Base-by-base conservation (phyloP, 2,797 vertebrate genomes). In the Bovichtus variegatus region DNA sequence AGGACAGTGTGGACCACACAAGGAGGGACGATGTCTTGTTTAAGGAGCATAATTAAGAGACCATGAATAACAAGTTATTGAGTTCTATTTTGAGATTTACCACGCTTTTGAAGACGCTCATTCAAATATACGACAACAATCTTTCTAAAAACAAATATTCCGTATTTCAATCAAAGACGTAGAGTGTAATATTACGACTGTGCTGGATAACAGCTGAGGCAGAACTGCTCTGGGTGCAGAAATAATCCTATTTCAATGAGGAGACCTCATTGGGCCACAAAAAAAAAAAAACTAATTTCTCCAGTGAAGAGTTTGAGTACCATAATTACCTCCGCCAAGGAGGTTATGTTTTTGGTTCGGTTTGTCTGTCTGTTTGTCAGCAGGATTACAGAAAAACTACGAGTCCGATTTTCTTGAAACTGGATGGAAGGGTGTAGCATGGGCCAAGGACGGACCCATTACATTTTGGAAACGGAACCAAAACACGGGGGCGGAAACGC, bases 1-100 rank as follows among this genome's bases (percentile, higher is more conserved):
- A 84, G 74, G 73, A 77, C 85, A 83, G 65, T 34, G 23, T 47
- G 62, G 93, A 93, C 93, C 93, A 93, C 93, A 94, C 93, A 92
- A 55, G 86, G 67, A 59, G 91, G 74, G 76, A 74, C 83, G 41
- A 46, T 60, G 71, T 82, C 87, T 81, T 76, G 55, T 77, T 59
- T 81, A 75, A 85, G 78, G 78, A 86, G 74, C 73, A 62, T 69
- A 89, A 88, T 91, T 90, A 90, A 70, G 62, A 69, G 21, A 49
- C 65, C 44, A 4, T 23, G 29, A 79, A 67, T 77, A 74, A 57
- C 70, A 75, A 78, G 51, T 49, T 46, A 55, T 71, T 55, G 55
- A 59, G 62, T 59, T 83, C 63, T 82, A 80, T 89, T 87, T 86
- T 68, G 11, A 87, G 83, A 88, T 80, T 50, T 38, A 57, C 36